Percentiles rank a stretch among this genome's conserved stretches.
Evolutionary conservation across 2,113 vertebrate species (phyloP).

Genomic region (Dryoscopus gambensis): DNA sequence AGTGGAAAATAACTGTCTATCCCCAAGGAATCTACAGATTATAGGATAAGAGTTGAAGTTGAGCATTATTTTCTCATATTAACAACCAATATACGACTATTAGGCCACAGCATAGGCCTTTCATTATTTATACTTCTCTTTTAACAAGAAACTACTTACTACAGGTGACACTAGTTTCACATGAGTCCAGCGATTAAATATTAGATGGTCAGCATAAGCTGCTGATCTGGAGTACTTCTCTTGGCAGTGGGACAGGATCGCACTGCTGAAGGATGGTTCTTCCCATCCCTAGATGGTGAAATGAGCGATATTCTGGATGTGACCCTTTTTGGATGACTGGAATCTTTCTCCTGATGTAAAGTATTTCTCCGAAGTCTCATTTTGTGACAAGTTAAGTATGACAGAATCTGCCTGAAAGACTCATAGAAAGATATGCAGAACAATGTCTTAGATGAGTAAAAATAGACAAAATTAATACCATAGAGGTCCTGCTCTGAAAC

Average conservation of each 20-base stretch:
- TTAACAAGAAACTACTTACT: neutral
- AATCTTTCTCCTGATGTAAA: neutral
- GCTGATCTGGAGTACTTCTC: neutral
- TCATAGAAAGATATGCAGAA: neutral
- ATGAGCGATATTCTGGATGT: neutral
- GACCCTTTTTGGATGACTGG: neutral
- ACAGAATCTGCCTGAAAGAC: neutral
- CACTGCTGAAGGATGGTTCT: neutral
- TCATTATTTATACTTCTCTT: neutral
- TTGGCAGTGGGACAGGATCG: neutral
- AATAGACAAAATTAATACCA: neutral
- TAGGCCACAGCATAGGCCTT: neutral
- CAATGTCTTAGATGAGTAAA: neutral
- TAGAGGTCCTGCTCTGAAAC: neutral
- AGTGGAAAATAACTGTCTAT: neutral
- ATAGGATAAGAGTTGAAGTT: neutral
- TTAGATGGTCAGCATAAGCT: neutral
- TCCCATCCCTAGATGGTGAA: neutral
- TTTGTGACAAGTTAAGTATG: neutral
- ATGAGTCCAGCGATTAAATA: neutral
- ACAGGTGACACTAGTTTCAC: neutral
- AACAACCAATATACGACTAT: neutral
- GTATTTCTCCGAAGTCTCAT: neutral
- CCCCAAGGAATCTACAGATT: neutral
- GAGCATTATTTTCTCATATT: neutral